Evolutionary conservation across 2,888 invertebrate genomes (phyloP).

Genomic region (Dryococelus australis): DNA sequence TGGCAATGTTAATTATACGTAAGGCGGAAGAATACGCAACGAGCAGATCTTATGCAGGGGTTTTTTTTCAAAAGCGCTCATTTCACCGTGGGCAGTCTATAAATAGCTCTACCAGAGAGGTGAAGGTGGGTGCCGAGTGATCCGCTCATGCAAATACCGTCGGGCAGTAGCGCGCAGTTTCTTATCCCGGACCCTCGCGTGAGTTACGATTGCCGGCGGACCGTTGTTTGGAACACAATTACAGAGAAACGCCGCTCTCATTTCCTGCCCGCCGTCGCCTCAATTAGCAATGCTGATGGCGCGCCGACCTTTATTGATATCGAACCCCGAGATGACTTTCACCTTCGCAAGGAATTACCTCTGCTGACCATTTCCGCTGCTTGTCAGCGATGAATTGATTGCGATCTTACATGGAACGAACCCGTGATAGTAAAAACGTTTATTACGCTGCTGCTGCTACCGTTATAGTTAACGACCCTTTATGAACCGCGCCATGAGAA

Average conservation of each 20-base stretch:
- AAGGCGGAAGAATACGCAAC: too few relatives aligned
- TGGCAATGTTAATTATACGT: too few relatives aligned
- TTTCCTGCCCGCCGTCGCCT: neutral
- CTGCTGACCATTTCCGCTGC: neutral
- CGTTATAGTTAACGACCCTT: neutral
- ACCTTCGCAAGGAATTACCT: neutral
- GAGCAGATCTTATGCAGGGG: too few relatives aligned
- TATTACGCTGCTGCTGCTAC: neutral
- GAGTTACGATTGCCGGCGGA: neutral
- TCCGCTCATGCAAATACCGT: neutral
- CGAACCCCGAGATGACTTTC: neutral
- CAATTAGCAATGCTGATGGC: neutral
- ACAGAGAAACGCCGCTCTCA: neutral
- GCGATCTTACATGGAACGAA: neutral
- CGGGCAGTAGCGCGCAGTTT: neutral
- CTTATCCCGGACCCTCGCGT: neutral
- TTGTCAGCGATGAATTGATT: neutral
- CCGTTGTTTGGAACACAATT: neutral
- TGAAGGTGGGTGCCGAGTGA: neutral
- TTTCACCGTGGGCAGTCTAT: too few relatives aligned
- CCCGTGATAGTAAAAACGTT: neutral
- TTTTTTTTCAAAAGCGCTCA: too few relatives aligned
- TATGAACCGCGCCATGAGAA: neutral
- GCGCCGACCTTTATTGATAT: neutral
- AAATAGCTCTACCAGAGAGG: too few relatives aligned